phyloP scores from a whole-genome alignment of 2,797 vertebrate genomes.

The Hoplostethus mediterraneus region DNA sequence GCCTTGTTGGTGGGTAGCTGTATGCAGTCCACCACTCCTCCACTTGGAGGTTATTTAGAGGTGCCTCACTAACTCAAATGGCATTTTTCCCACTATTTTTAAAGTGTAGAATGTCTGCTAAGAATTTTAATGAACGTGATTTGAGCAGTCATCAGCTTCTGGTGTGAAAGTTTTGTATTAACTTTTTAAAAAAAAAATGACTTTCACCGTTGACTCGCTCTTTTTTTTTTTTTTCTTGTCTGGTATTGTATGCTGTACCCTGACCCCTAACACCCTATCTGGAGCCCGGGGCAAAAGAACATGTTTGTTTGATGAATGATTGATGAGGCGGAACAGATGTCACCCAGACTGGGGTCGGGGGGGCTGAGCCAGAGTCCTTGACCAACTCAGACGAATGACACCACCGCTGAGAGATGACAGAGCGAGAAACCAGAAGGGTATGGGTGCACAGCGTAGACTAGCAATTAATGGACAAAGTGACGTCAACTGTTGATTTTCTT shows the following conservation, averaged over 20 bases:
- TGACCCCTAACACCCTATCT: neutral
- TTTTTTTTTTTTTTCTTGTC: no score
- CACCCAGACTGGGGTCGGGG: conserved; percentile 21
- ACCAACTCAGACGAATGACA: conserved; percentile 29
- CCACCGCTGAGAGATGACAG: conserved; percentile 4
- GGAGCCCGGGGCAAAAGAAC: neutral
- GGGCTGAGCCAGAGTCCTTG: conserved; percentile 43
- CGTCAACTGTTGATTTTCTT: no score
- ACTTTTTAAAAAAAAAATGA: no score
- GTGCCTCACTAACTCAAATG: no score
- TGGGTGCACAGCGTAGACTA: no score
- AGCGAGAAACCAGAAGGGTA: neutral
- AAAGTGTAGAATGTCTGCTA: neutral
- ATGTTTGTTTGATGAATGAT: conserved; percentile 46
- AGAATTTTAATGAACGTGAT: no score
- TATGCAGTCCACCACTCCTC: no score
- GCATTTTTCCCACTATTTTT: neutral
- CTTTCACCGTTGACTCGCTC: neutral
- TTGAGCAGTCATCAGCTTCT: no score
- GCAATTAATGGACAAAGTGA: no score
- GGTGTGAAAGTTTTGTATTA: no score
- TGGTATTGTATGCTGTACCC: neutral
- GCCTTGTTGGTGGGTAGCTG: no score
- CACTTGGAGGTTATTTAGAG: no score
- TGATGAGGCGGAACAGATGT: conserved; percentile 54